These are phyloP conservation scores for Nyctibius bracteatus DNA, from an alignment of 2,113 vertebrate species.

Conservation along the genomic window DNA sequence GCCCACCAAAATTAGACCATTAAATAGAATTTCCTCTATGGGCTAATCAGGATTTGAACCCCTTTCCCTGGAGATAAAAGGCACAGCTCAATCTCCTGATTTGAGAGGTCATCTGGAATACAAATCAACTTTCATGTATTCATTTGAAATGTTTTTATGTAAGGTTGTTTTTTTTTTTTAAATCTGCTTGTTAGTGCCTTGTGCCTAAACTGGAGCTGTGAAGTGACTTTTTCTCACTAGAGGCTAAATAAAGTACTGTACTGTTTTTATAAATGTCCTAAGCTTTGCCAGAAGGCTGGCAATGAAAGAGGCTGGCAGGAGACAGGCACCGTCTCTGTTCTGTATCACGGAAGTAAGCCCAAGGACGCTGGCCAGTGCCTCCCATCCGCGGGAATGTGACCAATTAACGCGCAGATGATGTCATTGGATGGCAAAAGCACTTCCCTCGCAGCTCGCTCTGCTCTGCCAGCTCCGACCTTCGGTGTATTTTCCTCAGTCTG, in stretches of 20 bases:
- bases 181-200: background rate
- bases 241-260: constrained; percentile 53
- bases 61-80: constrained; percentile 44
- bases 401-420: constrained; percentile 19
- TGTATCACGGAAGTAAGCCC: constrained; percentile 43
- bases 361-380: constrained; percentile 35
- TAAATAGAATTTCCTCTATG: constrained; percentile 56
- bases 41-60: constrained; percentile 43
- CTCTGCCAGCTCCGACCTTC: constrained; percentile 47
- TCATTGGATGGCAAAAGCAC: constrained; percentile 46
- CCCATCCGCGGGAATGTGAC: constrained; percentile 15
- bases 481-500: constrained; percentile 47
- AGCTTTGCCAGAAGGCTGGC: constrained; percentile 52
- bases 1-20: constrained; percentile 25
- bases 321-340: constrained; percentile 50
- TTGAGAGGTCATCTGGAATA: constrained; percentile 22
- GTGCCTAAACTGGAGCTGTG: constrained; percentile 29
- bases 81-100: constrained; percentile 27
- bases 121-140: constrained; percentile 44
- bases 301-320: constrained; percentile 54
- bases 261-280: constrained; percentile 56
- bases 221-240: constrained; percentile 51
- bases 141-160: constrained; percentile 29
- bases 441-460: constrained; percentile 18
- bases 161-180: background rate